These are phyloP conservation scores for Alosa alosa DNA, from an alignment of 2,113 vertebrate species.

Conservation along the genomic window DNA sequence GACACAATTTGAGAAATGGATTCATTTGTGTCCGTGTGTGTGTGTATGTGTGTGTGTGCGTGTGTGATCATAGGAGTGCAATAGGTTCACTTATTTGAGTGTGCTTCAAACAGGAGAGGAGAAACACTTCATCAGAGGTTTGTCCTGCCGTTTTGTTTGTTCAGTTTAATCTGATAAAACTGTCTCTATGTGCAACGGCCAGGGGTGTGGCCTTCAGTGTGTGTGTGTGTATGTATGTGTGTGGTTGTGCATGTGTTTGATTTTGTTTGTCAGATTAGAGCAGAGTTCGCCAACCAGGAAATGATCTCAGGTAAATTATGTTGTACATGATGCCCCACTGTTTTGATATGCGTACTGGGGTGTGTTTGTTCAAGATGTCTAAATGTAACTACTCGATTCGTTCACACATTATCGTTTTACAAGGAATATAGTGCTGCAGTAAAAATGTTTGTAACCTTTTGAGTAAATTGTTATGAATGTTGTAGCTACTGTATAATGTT, in stretches of 20 bases:
- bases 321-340: neutral
- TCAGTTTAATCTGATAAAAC: constrained; percentile 8
- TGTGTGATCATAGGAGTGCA: neutral
- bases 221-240: neutral
- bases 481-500: neutral
- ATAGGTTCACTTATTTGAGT: neutral
- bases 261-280: neutral
- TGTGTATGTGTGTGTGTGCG: neutral
- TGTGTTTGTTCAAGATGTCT: neutral
- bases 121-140: neutral
- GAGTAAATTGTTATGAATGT: neutral
- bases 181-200: neutral
- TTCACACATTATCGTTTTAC: neutral
- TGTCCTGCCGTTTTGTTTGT: constrained; percentile 52
- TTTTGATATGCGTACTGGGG: neutral
- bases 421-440: too few species aligned
- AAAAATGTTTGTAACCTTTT: neutral
- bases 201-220: constrained; percentile 18
- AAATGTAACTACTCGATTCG: neutral
- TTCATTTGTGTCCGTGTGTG: neutral
- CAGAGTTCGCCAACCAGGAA: neutral
- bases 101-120: neutral
- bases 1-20: neutral
- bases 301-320: neutral
- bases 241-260: neutral